Evolutionary conservation across 2,797 vertebrate genomes (phyloP).

Genomic region (Crocidura indochinensis): DNA sequence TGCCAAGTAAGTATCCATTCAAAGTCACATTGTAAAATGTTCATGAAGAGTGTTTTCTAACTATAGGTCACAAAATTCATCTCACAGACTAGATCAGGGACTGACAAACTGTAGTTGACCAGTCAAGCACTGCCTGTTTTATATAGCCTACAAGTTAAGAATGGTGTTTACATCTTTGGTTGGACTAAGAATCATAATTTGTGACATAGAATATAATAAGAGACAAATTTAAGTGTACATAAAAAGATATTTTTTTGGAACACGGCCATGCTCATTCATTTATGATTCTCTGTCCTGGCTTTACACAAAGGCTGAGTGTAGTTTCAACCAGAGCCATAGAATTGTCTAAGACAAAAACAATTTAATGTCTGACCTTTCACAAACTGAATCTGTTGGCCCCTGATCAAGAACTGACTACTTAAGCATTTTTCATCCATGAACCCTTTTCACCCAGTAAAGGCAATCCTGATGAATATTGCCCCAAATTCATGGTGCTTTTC

Average conservation of each 20-base stretch:
- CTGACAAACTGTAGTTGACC: accelerated
- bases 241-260: not conserved
- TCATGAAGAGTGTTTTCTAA: not conserved
- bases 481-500: too few relatives aligned
- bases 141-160: not conserved
- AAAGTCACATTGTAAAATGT: not conserved
- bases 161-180: constrained; percentile 1
- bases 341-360: not conserved
- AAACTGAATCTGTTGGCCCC: not conserved
- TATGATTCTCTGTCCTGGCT: not conserved
- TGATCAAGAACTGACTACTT: not conserved
- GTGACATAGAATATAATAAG: not conserved
- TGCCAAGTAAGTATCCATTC: not conserved
- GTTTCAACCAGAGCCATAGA: not conserved
- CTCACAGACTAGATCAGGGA: not conserved
- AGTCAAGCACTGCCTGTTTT: not conserved
- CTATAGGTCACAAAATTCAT: not conserved
- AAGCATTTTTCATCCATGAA: too few relatives aligned
- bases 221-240: not conserved
- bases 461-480: too few relatives aligned
- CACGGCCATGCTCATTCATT: not conserved
- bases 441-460: too few relatives aligned
- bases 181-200: not conserved
- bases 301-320: not conserved
- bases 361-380: not conserved